Conservation (phyloP, 1,140 invertebrate species). For the Halesus radiatus region DNA sequence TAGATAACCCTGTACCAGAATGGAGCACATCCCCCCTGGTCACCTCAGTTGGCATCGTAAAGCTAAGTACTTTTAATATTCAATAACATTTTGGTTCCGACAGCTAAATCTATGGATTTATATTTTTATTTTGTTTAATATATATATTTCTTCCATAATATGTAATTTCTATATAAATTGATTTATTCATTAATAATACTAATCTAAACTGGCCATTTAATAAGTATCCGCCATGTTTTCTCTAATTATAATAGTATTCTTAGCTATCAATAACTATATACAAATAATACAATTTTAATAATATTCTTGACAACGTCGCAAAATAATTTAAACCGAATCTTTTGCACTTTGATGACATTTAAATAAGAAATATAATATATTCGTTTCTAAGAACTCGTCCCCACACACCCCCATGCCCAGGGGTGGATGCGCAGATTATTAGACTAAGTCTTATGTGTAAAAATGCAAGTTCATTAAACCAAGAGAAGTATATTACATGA, state of each 20-base stretch:
- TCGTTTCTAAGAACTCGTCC: conserved; percentile 49
- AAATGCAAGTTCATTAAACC: conserved; percentile 56
- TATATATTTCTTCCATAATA: conserved; percentile 64
- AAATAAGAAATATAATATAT: conserved; percentile 55
- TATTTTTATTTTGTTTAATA: conserved; percentile 58
- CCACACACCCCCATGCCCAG: conserved; percentile 20
- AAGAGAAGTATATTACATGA: conserved; percentile 55
- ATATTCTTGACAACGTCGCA: conserved; percentile 70
- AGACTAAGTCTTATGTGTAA: conserved; percentile 47
- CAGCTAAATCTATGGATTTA: conserved; percentile 58
- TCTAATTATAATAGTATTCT: conserved; percentile 72
- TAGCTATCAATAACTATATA: conserved; percentile 70
- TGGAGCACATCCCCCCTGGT: conserved; percentile 50
- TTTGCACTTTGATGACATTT: conserved; percentile 65
- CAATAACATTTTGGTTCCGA: conserved; percentile 58
- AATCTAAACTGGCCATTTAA: conserved; percentile 73
- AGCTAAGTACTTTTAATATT: conserved; percentile 56
- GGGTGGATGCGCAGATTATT: conserved; percentile 50
- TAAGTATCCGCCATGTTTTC: conserved; percentile 73
- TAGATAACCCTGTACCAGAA: not conserved
- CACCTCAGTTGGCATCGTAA: conserved; percentile 43
- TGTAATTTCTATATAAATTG: conserved; percentile 69
- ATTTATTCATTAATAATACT: conserved; percentile 72
- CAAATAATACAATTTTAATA: conserved; percentile 72
- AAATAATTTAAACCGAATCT: conserved; percentile 72